These are phyloP conservation scores for Oncorhynchus tshawytscha DNA, from an alignment of 2,113 vertebrate genomes.

Conservation along the genomic window DNA sequence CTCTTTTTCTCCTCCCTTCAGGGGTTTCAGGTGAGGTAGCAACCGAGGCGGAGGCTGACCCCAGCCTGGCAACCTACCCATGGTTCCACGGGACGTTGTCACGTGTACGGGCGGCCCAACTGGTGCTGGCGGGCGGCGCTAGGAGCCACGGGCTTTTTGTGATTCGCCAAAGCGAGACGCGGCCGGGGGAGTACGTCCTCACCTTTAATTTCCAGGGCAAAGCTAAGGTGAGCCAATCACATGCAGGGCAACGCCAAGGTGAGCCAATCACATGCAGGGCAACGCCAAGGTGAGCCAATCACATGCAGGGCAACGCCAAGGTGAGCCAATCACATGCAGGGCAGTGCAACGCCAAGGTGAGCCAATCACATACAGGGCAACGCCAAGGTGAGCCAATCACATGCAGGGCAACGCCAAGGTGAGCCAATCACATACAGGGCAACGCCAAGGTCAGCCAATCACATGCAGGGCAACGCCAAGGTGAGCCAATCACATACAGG, in stretches of 20 bases:
- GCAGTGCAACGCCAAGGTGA: background rate
- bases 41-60: slow-evolving; percentile 54
- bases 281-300: background rate
- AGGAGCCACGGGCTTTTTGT: slow-evolving; percentile 93
- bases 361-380: slow-evolving; percentile 79
- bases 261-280: background rate
- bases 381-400: slow-evolving; percentile 82
- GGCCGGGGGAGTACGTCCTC: slow-evolving; percentile 93
- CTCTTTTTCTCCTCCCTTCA: slow-evolving; percentile 8
- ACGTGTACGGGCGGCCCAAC: slow-evolving; percentile 88
- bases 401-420: background rate
- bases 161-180: slow-evolving; percentile 94
- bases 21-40: slow-evolving; percentile 66
- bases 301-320: slow-evolving; percentile 91
- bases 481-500: slow-evolving; percentile 57
- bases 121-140: slow-evolving; percentile 87
- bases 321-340: slow-evolving; percentile 56
- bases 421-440: slow-evolving; percentile 26
- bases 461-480: slow-evolving; percentile 91
- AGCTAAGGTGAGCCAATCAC: slow-evolving; percentile 82
- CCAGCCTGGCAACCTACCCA: slow-evolving; percentile 83
- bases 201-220: slow-evolving; percentile 99
- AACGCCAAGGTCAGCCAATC: slow-evolving; percentile 27
- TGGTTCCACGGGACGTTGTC: slow-evolving; percentile 98
- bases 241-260: background rate